Evolutionary conservation across 2,113 vertebrate genomes (phyloP).

Genomic region (Vicugna pacos): DNA sequence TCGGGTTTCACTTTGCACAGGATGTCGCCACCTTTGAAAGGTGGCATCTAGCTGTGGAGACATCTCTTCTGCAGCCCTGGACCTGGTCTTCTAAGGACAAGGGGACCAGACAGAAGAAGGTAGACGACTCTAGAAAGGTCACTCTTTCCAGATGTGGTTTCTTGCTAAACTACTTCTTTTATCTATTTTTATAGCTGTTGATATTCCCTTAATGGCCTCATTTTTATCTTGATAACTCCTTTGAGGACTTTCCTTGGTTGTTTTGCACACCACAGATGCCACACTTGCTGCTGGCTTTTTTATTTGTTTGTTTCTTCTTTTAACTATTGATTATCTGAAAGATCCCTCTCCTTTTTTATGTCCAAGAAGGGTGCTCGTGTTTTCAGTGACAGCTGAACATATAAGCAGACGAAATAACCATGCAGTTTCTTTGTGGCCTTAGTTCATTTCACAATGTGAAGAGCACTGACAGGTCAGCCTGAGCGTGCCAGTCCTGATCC

Average conservation of each 20-base stretch:
- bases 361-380: constrained; percentile 56
- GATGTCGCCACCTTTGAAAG: background rate
- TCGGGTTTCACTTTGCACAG: background rate
- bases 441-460: constrained; percentile 69
- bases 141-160: background rate
- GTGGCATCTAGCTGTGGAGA: background rate
- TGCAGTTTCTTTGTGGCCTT: constrained; percentile 68
- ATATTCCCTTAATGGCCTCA: background rate
- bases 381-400: constrained; percentile 60
- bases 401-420: constrained; percentile 73
- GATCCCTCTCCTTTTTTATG: background rate
- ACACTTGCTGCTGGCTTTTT: constrained; percentile 33
- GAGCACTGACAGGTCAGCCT: constrained; percentile 48
- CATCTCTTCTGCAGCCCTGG: background rate
- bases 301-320: constrained; percentile 44
- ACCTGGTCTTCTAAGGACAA: background rate
- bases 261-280: constrained; percentile 29
- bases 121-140: background rate
- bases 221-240: background rate
- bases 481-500: background rate
- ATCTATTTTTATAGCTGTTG: background rate
- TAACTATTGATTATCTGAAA: background rate
- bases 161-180: background rate
- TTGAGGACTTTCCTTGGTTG: background rate
- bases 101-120: background rate